Conservation (phyloP, 2,888 invertebrate genomes). For the Alviniconcha strummeri region DNA sequence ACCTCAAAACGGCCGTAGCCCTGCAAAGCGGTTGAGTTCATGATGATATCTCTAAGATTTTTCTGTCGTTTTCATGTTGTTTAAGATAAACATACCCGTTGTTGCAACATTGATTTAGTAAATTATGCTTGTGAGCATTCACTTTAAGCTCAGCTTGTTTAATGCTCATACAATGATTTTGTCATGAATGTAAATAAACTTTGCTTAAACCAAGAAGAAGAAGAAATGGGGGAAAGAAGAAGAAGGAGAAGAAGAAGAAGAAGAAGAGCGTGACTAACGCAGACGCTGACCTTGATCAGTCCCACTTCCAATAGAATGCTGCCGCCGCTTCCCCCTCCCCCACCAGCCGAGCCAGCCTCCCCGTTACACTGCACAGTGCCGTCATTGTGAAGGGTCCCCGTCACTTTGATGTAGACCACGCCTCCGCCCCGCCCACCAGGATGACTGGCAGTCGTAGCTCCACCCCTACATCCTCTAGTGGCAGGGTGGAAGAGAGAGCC, state of each 20-base stretch:
- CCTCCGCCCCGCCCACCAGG: slow-evolving; percentile 57
- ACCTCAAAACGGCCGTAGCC: slow-evolving; percentile 60
- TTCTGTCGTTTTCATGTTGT: no score
- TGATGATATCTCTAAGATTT: no score
- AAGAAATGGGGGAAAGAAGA: no score
- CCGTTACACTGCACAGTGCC: slow-evolving; percentile 57
- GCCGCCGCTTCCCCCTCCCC: slow-evolving; percentile 61
- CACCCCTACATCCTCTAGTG: slow-evolving; percentile 56
- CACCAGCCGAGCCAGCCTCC: slow-evolving; percentile 41
- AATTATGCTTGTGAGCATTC: no score
- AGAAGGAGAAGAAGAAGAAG: no score
- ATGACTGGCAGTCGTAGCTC: slow-evolving; percentile 34
- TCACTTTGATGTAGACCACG: slow-evolving; percentile 49
- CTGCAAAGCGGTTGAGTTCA: slow-evolving; percentile 36
- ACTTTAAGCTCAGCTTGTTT: no score
- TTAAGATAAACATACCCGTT: no score
- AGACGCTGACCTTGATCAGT: slow-evolving; percentile 45
- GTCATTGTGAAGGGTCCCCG: slow-evolving; percentile 53
- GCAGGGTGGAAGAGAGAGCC: slow-evolving; percentile 55
- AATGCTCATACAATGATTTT: no score
- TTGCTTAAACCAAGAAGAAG: no score
- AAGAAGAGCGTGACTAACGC: no score
- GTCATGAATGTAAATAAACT: no score
- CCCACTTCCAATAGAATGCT: slow-evolving; percentile 48
- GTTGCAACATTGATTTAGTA: no score